Evolutionary conservation across 2,888 invertebrate species (phyloP).

Genomic region (Eupithecia tripunctaria): DNA sequence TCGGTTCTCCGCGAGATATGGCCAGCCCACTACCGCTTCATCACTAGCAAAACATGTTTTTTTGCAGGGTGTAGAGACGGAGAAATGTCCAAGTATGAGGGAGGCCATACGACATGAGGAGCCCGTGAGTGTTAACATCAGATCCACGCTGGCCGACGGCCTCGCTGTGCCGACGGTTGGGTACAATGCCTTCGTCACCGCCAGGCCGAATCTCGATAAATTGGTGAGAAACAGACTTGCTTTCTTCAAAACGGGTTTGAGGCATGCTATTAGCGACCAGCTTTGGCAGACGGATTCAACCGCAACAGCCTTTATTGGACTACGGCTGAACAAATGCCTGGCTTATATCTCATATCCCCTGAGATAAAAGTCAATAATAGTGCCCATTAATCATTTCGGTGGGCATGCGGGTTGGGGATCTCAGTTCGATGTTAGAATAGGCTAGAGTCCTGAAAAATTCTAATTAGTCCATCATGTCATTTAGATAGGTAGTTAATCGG

Average conservation of each 20-base stretch:
- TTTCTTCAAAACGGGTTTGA: neutral
- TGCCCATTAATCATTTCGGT: too few species aligned
- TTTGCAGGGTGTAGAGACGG: conserved; percentile 94
- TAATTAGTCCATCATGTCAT: too few species aligned
- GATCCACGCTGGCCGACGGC: conserved; percentile 94
- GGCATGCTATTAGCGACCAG: neutral
- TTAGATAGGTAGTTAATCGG: too few species aligned
- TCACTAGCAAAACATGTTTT: neutral
- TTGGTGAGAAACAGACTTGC: conserved; percentile 78
- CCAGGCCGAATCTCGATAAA: conserved; percentile 89
- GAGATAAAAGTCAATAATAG: too few species aligned
- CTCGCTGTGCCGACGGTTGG: conserved; percentile 95
- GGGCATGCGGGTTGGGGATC: too few species aligned
- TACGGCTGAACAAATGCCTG: too few species aligned
- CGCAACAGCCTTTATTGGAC: too few species aligned
- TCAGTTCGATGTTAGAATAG: too few species aligned
- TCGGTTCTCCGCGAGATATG: too few species aligned
- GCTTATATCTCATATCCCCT: too few species aligned
- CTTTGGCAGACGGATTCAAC: neutral
- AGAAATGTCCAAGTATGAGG: conserved; percentile 94
- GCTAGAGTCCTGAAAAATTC: too few species aligned
- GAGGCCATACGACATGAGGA: conserved; percentile 88
- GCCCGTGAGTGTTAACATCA: conserved; percentile 87
- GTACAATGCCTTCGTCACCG: conserved; percentile 92
- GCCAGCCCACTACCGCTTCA: too few species aligned